A percentile compares a stretch with the other conserved stretches of the same genome.
Evolutionary conservation across 2,888 invertebrate genomes (phyloP).

Genomic region (Phytoseiulus persimilis): DNA sequence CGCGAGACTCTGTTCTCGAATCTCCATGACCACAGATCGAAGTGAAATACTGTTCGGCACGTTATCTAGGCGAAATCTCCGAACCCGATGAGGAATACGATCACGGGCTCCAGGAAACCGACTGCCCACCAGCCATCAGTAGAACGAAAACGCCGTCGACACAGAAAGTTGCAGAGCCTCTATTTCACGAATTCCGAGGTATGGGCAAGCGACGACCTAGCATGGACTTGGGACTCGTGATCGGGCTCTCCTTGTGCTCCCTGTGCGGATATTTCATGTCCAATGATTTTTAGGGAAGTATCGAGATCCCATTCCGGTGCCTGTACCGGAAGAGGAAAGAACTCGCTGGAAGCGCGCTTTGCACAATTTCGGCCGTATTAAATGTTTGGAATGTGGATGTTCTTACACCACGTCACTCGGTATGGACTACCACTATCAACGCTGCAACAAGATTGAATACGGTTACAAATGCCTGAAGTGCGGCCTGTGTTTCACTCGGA

Average conservation of each 20-base stretch:
- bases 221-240: too few species aligned
- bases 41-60: too few species aligned
- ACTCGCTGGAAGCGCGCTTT: neutral
- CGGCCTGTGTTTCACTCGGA: neutral
- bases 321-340: conserved; percentile 6
- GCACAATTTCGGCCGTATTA: neutral
- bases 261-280: too few species aligned
- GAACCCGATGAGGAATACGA: neutral
- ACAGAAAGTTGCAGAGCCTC: neutral
- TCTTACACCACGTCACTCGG: conserved; percentile 7
- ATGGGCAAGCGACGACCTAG: too few species aligned
- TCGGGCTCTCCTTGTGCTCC: too few species aligned
- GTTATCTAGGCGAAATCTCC: neutral
- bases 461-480: conserved; percentile 30
- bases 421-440: conserved; percentile 29
- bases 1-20: too few species aligned
- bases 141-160: neutral
- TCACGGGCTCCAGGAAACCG: neutral
- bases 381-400: neutral
- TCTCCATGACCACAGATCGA: too few species aligned
- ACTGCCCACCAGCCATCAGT: neutral
- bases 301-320: conserved; percentile 25
- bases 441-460: conserved; percentile 19
- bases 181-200: neutral
- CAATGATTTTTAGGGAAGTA: conserved; percentile 7